Conservation (phyloP, 2,888 invertebrate genomes). For the Eudemis profundana region DNA sequence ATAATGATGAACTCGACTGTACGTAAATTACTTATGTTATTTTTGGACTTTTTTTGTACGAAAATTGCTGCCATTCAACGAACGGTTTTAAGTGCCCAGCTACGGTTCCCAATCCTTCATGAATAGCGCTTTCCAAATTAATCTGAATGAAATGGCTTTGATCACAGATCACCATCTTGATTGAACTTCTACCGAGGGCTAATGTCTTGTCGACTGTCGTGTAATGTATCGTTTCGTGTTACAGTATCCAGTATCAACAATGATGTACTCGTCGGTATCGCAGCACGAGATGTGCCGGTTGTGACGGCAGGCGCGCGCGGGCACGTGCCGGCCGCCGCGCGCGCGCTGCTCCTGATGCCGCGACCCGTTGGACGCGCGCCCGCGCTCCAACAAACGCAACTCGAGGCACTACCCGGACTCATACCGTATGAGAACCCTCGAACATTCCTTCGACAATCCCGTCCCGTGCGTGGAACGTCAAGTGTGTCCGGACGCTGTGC, state of each 20-base stretch:
- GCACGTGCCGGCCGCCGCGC: constrained; percentile 69
- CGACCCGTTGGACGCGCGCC: constrained; percentile 66
- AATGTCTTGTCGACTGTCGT: neutral
- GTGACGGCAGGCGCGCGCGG: constrained; percentile 86
- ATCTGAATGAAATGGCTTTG: neutral
- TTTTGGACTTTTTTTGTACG: too few species aligned
- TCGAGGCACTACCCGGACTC: constrained; percentile 56
- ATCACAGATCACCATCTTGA: neutral
- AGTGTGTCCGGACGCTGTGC: constrained; percentile 56
- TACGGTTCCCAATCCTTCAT: neutral
- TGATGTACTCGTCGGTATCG: constrained; percentile 87
- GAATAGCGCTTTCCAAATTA: neutral
- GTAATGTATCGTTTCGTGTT: constrained; percentile 48
- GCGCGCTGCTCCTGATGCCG: constrained; percentile 78
- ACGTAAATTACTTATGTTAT: too few species aligned
- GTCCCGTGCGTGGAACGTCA: constrained; percentile 68
- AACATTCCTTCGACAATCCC: constrained; percentile 69
- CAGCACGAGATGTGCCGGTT: constrained; percentile 89
- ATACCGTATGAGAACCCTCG: constrained; percentile 69
- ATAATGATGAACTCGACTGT: too few species aligned
- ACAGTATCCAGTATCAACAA: constrained; percentile 83
- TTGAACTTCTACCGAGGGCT: neutral
- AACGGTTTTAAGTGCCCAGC: too few species aligned
- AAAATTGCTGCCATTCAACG: too few species aligned
- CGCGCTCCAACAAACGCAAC: constrained; percentile 63